Percentiles rank a stretch among this genome's conserved stretches.
These are phyloP conservation scores for Varecia variegata DNA, from an alignment of 2,797 vertebrate genomes.

Conservation along the genomic window DNA sequence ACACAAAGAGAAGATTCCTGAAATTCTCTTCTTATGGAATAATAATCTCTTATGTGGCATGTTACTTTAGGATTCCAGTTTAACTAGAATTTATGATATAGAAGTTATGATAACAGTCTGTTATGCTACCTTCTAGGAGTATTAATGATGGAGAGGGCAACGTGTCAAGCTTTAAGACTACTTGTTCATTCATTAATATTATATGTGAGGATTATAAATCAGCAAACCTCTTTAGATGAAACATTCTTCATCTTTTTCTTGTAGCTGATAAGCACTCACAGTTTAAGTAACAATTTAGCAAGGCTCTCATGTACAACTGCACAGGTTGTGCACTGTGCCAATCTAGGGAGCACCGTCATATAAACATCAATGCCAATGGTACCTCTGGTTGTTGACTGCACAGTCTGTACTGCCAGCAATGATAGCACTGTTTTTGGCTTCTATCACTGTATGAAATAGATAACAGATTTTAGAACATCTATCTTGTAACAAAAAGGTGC, in stretches of 20 bases:
- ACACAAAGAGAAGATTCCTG: neutral
- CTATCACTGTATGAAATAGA: neutral
- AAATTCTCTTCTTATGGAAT: neutral
- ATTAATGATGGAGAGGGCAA: neutral
- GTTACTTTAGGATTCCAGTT: neutral
- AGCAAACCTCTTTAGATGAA: neutral
- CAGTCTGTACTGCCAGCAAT: neutral
- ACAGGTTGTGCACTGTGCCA: neutral
- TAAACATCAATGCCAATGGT: too few relatives aligned
- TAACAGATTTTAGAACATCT: neutral
- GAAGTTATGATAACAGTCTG: neutral
- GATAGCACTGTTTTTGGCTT: neutral
- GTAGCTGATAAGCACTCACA: neutral
- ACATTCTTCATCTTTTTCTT: neutral
- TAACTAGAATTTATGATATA: neutral
- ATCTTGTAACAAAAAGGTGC: neutral
- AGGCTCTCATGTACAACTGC: neutral
- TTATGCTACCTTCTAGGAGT: neutral
- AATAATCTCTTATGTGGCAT: neutral
- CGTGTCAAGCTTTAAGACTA: neutral
- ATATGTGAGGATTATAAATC: neutral
- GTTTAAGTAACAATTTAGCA: neutral
- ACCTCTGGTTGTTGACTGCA: neutral
- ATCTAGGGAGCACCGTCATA: neutral
- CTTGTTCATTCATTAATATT: neutral